Evolutionary conservation across 2,888 invertebrate genomes (phyloP), one percentile per base, ranked within the genome.

Genomic region (Euzetes globulus): DNA sequence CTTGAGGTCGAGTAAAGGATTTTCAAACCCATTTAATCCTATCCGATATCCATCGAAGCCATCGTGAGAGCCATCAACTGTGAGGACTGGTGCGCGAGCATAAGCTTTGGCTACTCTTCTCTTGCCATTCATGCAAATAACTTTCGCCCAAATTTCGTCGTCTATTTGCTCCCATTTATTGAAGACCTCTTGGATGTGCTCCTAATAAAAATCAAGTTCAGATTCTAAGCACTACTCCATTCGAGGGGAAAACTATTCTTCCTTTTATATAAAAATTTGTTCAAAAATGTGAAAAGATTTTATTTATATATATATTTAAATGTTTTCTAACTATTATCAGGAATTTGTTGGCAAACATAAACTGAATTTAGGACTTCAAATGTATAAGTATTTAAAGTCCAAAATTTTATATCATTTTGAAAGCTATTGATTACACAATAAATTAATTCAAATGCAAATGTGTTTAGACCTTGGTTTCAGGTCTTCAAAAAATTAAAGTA

Each of bases 131-230:
- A 98, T 90, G 79, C 97, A 94, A 83, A 97, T 94, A 79, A 98
- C 92, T 87, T 98, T 98, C 79, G 95, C 95, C 98, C 98, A 98
- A 81, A 97, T 96, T 65, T 96, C 96, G 82, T 96, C 95, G 83
- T 97, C 96, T 80, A 97, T 93, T 85, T 93, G 91, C 80, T 92
- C 91, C 91, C 96, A 94, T 86, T 96, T 96, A 84, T 93, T 92
- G 81, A 95, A 85, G 77, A 96, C 94, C 86, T 96, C 96, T 84
- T 93, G 92, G 84, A 96, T 92, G 86, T 96, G 95, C 86, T 96
- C 95, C 94, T 96, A 52, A 45, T 15, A 2, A 19, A n/a, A 17
- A 37, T 19, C 9, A 11, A 65, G n/a, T 19, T 27, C 9, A 37
- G 11, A 6, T 27, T 37, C 3, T 58, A 7, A 25, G n/a, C n/a